Conservation (phyloP, 2,113 vertebrate species). For the Calidris pugnax region DNA sequence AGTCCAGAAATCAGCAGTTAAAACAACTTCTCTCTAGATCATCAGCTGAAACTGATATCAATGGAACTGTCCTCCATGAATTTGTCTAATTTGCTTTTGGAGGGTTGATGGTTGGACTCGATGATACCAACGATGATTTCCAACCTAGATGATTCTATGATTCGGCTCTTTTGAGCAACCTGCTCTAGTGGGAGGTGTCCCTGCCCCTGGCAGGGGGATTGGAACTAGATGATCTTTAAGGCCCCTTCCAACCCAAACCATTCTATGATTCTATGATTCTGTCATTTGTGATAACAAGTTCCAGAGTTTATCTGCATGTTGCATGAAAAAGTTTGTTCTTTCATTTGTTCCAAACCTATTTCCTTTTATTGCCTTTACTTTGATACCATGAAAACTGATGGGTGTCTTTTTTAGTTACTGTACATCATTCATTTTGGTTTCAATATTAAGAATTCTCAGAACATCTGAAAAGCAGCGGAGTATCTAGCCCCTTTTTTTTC, state of each 20-base stretch:
- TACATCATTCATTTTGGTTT: not conserved
- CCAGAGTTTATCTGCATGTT: not conserved
- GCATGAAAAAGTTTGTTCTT: not conserved
- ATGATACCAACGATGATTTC: too few species aligned
- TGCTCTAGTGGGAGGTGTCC: too few species aligned
- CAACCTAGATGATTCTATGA: too few species aligned
- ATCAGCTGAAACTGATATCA: not conserved
- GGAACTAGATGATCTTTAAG: too few species aligned
- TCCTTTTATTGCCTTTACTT: not conserved
- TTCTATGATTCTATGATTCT: not conserved
- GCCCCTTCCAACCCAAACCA: too few species aligned
- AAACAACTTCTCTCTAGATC: not conserved
- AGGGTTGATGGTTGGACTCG: not conserved
- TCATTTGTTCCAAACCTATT: not conserved
- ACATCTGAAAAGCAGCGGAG: not conserved
- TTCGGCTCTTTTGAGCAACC: too few species aligned
- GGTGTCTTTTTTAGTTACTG: not conserved
- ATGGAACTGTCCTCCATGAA: not conserved
- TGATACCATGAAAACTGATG: not conserved
- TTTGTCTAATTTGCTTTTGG: not conserved
- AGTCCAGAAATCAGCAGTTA: not conserved
- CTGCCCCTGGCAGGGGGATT: too few species aligned
- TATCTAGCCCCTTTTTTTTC: not conserved
- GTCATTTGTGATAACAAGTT: not conserved
- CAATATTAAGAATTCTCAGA: not conserved